phyloP scores from a whole-genome alignment of 2,888 invertebrate genomes.

The Pollenia griseotomentosa region DNA sequence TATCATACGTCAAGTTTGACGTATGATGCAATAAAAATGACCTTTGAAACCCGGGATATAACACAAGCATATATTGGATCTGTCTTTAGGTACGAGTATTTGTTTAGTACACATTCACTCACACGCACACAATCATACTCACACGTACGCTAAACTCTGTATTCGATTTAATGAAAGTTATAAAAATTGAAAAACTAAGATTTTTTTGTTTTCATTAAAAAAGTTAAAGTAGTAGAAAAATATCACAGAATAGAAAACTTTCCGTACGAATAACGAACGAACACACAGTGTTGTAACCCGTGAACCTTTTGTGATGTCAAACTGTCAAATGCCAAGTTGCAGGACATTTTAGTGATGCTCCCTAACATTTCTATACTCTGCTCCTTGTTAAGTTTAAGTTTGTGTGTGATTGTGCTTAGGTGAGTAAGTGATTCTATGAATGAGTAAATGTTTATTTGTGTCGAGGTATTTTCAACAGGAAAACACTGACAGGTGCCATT shows the following conservation, averaged over 20 bases:
- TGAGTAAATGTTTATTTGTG: conserved; percentile 16
- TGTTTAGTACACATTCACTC: no score
- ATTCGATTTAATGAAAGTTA: conserved; percentile 54
- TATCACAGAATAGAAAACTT: conserved; percentile 19
- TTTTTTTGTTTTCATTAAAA: conserved; percentile 14
- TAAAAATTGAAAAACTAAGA: conserved; percentile 40
- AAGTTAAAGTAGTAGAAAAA: neutral
- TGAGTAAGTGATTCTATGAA: neutral
- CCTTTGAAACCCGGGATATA: conserved; percentile 51
- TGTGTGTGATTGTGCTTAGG: neutral
- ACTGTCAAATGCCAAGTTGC: conserved; percentile 71
- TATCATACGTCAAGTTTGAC: conserved; percentile 53
- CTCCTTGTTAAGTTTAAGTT: neutral
- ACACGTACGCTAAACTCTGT: neutral
- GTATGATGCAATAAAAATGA: conserved; percentile 66
- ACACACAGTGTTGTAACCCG: conserved; percentile 51
- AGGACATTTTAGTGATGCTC: conserved; percentile 61
- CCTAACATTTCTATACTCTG: conserved; percentile 40
- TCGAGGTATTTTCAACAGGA: conserved; percentile 52
- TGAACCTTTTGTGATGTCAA: conserved; percentile 71
- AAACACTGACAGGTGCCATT: conserved; percentile 70
- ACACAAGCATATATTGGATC: conserved; percentile 21
- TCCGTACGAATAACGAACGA: neutral
- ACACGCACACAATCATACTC: neutral
- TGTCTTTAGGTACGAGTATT: neutral